Evolutionary conservation across 53 echinoderm and acorn worm genomes (phyloP).

Genomic region (Luidia sarsii): DNA sequence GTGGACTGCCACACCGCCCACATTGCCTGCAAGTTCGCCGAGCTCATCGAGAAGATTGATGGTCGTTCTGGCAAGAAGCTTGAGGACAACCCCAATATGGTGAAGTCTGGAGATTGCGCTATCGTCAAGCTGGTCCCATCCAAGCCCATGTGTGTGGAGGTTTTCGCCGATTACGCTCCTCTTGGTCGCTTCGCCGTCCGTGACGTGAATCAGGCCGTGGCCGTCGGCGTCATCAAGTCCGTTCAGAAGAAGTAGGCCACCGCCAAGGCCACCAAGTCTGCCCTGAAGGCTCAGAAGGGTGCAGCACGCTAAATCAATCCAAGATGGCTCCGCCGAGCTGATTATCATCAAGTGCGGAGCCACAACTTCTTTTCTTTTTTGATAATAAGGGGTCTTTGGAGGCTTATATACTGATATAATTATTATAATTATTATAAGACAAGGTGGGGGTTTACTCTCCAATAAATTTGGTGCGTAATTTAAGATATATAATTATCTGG

Average conservation of each 20-base stretch:
- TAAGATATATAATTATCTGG: too few relatives aligned
- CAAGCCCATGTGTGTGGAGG: slow-evolving; percentile 90
- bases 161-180: slow-evolving; percentile 77
- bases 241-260: slow-evolving; percentile 26
- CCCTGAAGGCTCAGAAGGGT: slow-evolving; percentile 62
- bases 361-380: too few relatives aligned
- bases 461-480: too few relatives aligned
- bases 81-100: slow-evolving; percentile 78
- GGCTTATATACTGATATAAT: neutral
- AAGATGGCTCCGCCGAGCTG: too few relatives aligned
- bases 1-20: slow-evolving; percentile 96
- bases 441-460: too few relatives aligned
- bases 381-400: too few relatives aligned
- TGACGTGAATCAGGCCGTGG: slow-evolving; percentile 95
- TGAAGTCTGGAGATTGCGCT: slow-evolving; percentile 82
- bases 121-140: slow-evolving; percentile 70
- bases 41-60: slow-evolving; percentile 81
- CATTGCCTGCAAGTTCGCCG: slow-evolving; percentile 88
- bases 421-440: neutral
- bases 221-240: slow-evolving; percentile 83
- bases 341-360: too few relatives aligned
- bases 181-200: slow-evolving; percentile 94
- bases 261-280: slow-evolving; percentile 73
- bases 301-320: neutral
- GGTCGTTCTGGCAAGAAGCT: slow-evolving; percentile 88